Base-by-base conservation (phyloP, 2,797 vertebrate species). In the Antennarius maculatus region DNA sequence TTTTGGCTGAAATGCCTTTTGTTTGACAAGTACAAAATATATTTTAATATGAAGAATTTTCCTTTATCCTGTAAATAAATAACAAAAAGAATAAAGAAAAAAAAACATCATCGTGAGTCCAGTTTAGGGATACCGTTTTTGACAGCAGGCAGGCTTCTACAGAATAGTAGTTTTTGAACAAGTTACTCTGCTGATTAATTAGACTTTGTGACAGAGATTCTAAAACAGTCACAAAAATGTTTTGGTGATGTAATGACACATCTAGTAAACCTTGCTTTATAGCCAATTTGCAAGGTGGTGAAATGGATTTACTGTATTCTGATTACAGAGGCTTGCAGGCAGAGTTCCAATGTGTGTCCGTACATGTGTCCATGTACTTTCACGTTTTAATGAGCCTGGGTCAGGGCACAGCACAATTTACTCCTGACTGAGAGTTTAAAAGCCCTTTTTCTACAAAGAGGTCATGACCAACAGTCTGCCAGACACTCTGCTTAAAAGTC, bases 331-430 rank as follows among this genome's bases (percentile, higher is more conserved):
- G 45, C 28, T 31, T 77, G 18, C 42, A 65, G 80, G 70, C 48
- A 3, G 41, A 58, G 58, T 73, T 85, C 48, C 66, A 58, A 2
- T 45, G 34, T 64, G 65, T 66, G n/a, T 61, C 28, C 17, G 45
- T 50, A 66, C n/a, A n/a, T n/a, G n/a, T n/a, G n/a, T n/a, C n/a
- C 53, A 52, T 58, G 49, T 49, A 57, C 69, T 61, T 51, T 60
- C 31, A 67, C 77, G 71, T 77, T 81, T 82, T 80, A 81, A 83
- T 78, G 70, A 83, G 59, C 18, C 14, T 2, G 12, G 74, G 64
- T 83, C 67, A 71, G 57, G 46, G 28, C 54, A 71, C 51, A 69
- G 74, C 48, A 79, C 68, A 64, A 82, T 71, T 15, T 74, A 64
- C 69, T 68, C 58, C 16, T 63, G 55, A 53, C 59, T 60, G 27